Evolutionary conservation across 2,113 vertebrate species (phyloP), one percentile per base, ranked within the genome.

Genomic region (Lota lota): DNA sequence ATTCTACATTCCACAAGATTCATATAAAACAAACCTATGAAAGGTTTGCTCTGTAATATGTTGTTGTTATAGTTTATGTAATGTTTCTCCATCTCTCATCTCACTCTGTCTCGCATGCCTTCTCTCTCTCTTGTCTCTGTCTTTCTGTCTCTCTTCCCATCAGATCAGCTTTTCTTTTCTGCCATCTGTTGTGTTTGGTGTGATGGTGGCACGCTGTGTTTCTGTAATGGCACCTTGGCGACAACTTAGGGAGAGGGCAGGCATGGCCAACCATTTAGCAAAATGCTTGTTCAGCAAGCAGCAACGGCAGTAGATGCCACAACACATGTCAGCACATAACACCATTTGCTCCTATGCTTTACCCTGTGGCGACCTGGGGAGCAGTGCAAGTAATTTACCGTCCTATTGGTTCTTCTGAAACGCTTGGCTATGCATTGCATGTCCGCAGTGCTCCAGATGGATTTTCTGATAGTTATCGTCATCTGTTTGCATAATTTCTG

Each of bases 211-310:
- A 72, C 57, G 66, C 75, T 85, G 73, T 81, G 83, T 28, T 73
- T 79, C 69, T 72, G 68, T 82, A 83, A 85, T 69, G 61, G 84
- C 77, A 75, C 86, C 85, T 84, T 60, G 67, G 78, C 80, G 82
- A 78, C 73, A 76, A 70, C 76, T 81, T 75, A 82, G 74, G 69
- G 79, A 61, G 74, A 73, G 63, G 68, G 64, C 67, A 40, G 63
- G 57, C 16, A 53, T 53, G 73, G 65, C 64, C 50, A 74, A 77
- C 74, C 54, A 64, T 87, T 47, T 84, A 74, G 62, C 67, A 79
- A 81, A 89, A 66, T 12, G 67, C 82, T 77, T 77, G 61, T 77
- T 84, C 86, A 86, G 79, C 85, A 85, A 68, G 70, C 72, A 67
- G 68, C 69, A 68, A 68, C 66, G 77, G 72, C 63, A 72, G 80